These are phyloP conservation scores for Agrochola lychnidis DNA, from an alignment of 2,888 invertebrate species.

Conservation along the genomic window DNA sequence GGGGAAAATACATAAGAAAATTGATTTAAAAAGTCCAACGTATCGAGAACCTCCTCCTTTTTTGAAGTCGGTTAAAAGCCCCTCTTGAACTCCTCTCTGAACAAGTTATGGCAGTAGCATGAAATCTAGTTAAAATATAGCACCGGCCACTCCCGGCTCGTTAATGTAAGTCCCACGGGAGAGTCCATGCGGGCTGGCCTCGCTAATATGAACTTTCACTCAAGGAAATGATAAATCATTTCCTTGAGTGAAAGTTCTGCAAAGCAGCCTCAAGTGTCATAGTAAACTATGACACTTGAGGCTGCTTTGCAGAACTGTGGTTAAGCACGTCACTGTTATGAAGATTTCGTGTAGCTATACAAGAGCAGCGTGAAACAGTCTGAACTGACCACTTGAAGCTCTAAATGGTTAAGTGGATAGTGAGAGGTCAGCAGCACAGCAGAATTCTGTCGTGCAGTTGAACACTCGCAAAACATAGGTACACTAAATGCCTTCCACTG, in stretches of 20 bases:
- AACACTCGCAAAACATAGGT: neutral
- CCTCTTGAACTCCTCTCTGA: too few species aligned
- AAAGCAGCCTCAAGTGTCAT: fast-evolving
- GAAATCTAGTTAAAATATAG: slow-evolving; percentile 1
- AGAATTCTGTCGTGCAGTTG: neutral
- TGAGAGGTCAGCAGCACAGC: neutral
- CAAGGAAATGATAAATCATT: neutral
- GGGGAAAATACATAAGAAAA: too few species aligned
- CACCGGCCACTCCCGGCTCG: neutral
- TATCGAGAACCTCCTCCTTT: too few species aligned
- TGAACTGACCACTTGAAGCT: neutral
- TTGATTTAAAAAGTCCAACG: too few species aligned
- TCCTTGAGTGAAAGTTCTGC: too few species aligned
- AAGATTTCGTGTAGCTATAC: neutral
- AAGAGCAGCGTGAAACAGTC: neutral
- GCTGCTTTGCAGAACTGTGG: neutral
- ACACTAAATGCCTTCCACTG: neutral
- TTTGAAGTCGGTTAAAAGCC: too few species aligned
- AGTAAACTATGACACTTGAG: too few species aligned
- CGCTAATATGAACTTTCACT: neutral
- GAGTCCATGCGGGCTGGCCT: too few species aligned
- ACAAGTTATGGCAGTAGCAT: neutral
- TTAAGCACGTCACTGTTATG: neutral
- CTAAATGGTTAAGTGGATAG: neutral
- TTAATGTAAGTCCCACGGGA: neutral